Evolutionary conservation across 92 coral and sea anemone species (phyloP), one percentile per base, ranked within the genome.

Genomic region (Epizoanthus fatuus): DNA sequence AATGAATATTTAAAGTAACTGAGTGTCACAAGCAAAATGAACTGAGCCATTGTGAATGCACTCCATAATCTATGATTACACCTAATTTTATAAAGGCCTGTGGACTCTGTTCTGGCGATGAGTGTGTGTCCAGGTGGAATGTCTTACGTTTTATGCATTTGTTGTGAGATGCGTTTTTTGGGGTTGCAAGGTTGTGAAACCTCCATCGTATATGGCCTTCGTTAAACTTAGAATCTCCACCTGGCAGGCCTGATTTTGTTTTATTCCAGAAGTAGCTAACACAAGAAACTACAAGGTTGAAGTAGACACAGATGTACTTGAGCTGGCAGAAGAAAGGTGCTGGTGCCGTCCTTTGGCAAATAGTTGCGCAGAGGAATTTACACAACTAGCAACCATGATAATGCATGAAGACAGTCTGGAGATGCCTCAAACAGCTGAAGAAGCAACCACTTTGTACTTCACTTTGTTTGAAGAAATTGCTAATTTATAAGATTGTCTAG

Each of bases 61-160:
- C 35, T 29, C 35, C 35, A 29, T 29, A 29, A 29, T 29, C 35
- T 29, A 29, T 29, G 35, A 29, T 29, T 29, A 29, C 35, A 88
- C 47, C 72, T 84, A 37, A 80, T 72, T 90, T 90, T 55, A 85
- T 29, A 29, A 74, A 87, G 39, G 90, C 72, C 76, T 74, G 78
- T 59, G 88, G 80, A 22, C 54, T 66, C 22, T 86, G 73, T 69
- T 71, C 69, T 63, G 94, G 73, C 51, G 89, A 80, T 75, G 81
- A 91, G 49, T 55, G 77, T 19, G 68, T 87, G 35, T 29, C 22
- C 91, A 89, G 56, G 63, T 62, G 8, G 84, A 77, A 51, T 86
- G 90, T 59, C 81, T 86, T 57, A 86, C 74, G 63, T 86, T 75
- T 65, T 79, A 86, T 86, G 90, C 35, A 20, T 4, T 70, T 81